Base-by-base conservation (phyloP, 2,888 invertebrate genomes). In the Augochlorella aurata region DNA sequence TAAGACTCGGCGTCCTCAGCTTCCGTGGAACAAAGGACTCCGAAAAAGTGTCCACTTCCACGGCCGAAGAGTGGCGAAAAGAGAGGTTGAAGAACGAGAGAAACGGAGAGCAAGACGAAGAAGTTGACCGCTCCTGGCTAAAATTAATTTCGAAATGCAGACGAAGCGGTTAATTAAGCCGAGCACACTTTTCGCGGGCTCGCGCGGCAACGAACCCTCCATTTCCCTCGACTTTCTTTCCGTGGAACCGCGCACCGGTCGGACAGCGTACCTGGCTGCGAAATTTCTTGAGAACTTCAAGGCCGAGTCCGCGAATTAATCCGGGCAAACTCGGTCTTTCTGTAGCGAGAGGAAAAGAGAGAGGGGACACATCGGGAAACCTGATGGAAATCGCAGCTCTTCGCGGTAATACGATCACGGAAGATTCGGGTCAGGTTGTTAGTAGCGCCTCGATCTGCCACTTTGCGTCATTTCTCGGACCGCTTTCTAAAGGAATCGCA, bases 161-260 rank as follows among this genome's bases (percentile, higher is more conserved):
- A 70, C 70, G 73, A 67, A 66, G 77, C 79, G 77, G 85, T 89
- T 88, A 88, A 90, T 90, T 88, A 90, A 87, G 77, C 83, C 81
- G 85, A 89, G 89, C 83, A 86, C 69, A 47, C 74, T 76, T 74
- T 74, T 61, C 24, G 24, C 18, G n/a, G 73, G 70, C 66, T 84
- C 80, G 81, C 69, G 49, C 75, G 84, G 76, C 63, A 16, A 9
- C 63, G 77, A 82, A 63, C 38, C 58, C 77, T 75, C 18, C 69
- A 67, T 77, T 76, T 75, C 49, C 14, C 44, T 54, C 58, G 21
- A 66, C 9, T 21, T 58, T 45, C 24, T 47, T 45, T 21, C 38
- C 2, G 14, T 16, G 8, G 24, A 24, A 14, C 58, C 58, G 24
- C 16, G 24, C 10, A 12, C 38, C 38, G 38, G 38, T 38, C 38